These are phyloP conservation scores for Peromyscus leucopus DNA, from an alignment of 2,113 vertebrate species.

Conservation along the genomic window DNA sequence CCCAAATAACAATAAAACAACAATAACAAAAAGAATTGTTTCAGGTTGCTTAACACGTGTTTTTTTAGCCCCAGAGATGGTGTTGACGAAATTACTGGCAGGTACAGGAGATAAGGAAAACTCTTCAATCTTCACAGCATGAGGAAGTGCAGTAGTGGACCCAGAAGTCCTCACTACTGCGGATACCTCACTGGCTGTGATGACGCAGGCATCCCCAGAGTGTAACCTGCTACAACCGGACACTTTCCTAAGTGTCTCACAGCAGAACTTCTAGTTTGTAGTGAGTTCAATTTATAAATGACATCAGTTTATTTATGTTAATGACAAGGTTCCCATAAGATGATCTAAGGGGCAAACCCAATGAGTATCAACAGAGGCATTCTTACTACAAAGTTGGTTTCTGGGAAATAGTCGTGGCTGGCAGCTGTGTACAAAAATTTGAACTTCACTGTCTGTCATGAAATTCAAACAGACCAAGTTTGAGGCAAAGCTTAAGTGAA, in stretches of 20 bases:
- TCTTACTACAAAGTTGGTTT: background rate
- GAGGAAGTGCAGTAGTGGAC: background rate
- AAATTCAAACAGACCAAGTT: background rate
- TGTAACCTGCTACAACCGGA: background rate
- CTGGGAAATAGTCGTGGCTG: background rate
- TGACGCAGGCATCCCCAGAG: background rate
- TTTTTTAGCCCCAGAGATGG: background rate
- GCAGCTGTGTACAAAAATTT: background rate
- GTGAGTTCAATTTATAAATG: background rate
- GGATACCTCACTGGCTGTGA: background rate
- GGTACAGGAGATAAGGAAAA: background rate
- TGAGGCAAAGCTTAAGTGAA: background rate
- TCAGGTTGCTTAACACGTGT: background rate
- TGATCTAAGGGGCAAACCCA: constrained; percentile 17
- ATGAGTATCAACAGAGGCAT: background rate
- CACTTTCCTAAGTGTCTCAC: background rate
- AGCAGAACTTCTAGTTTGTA: constrained; percentile 7
- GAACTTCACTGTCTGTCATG: background rate
- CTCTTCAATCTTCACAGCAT: background rate
- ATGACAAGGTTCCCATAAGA: background rate
- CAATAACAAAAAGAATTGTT: background rate
- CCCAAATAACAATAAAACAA: background rate
- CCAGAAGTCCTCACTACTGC: background rate
- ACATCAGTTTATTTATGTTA: constrained; percentile 11
- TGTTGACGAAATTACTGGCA: background rate